phyloP scores from a whole-genome alignment of 2,113 vertebrate genomes.

The Myotis lucifugus region DNA sequence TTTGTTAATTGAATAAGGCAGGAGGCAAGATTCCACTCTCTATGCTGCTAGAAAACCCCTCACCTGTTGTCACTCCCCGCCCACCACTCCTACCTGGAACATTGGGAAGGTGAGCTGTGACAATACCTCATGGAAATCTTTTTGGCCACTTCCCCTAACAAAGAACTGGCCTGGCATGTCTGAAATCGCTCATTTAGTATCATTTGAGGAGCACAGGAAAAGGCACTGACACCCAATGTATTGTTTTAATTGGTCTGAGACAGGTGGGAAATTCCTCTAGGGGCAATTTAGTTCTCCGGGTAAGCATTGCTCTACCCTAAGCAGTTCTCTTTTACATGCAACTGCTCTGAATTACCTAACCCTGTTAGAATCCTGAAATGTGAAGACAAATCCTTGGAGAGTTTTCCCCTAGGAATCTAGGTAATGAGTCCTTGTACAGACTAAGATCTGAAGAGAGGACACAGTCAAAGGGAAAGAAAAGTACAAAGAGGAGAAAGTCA shows the following conservation, averaged over 20 bases:
- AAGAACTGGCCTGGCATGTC: neutral
- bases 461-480: neutral
- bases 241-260: neutral
- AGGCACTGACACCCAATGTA: accelerated
- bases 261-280: neutral
- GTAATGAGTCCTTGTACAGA: neutral
- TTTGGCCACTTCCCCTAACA: neutral
- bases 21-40: neutral
- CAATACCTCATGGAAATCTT: neutral
- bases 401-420: neutral
- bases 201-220: neutral
- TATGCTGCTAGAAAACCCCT: neutral
- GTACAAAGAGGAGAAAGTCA: neutral
- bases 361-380: neutral
- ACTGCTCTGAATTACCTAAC: neutral
- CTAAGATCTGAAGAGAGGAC: neutral
- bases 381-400: neutral
- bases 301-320: neutral
- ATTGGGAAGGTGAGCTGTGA: neutral
- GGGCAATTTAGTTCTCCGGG: neutral
- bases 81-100: neutral
- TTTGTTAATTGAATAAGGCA: neutral
- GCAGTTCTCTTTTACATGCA: neutral
- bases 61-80: neutral
- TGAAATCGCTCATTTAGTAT: neutral